Evolutionary conservation across 2,888 invertebrate genomes (phyloP).

Genomic region (Agapostemon virescens): DNA sequence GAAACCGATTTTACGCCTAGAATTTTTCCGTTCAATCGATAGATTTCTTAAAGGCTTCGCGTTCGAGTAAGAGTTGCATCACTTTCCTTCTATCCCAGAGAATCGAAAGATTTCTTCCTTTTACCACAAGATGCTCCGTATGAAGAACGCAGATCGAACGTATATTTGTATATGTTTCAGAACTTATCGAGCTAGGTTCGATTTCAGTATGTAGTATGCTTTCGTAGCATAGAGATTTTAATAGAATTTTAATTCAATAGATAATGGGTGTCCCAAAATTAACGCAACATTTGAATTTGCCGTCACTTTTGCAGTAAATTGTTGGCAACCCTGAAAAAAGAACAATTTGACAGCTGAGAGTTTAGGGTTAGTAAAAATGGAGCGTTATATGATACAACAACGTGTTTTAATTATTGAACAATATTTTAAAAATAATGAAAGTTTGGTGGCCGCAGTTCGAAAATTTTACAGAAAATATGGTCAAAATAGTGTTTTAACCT

Average conservation of each 20-base stretch:
- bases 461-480: too few relatives aligned
- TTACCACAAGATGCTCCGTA: background rate
- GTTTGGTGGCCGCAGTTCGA: too few relatives aligned
- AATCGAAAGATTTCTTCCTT: background rate
- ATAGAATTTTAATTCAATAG: background rate
- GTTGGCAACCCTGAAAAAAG: too few relatives aligned
- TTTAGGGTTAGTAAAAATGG: too few relatives aligned
- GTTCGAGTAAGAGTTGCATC: constrained; percentile 20
- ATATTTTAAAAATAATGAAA: too few relatives aligned
- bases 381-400: too few relatives aligned
- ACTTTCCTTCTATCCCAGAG: constrained; percentile 9
- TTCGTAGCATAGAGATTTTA: background rate
- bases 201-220: background rate
- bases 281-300: too few relatives aligned
- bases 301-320: too few relatives aligned
- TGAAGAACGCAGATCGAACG: background rate
- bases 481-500: too few relatives aligned
- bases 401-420: too few relatives aligned
- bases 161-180: background rate
- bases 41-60: constrained; percentile 8
- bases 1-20: constrained; percentile 25
- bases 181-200: background rate
- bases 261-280: too few relatives aligned
- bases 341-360: too few relatives aligned
- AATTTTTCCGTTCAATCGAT: constrained; percentile 15